These are phyloP conservation scores for Gymnoscelis rufifasciata DNA, from an alignment of 2,888 invertebrate species.

Conservation along the genomic window DNA sequence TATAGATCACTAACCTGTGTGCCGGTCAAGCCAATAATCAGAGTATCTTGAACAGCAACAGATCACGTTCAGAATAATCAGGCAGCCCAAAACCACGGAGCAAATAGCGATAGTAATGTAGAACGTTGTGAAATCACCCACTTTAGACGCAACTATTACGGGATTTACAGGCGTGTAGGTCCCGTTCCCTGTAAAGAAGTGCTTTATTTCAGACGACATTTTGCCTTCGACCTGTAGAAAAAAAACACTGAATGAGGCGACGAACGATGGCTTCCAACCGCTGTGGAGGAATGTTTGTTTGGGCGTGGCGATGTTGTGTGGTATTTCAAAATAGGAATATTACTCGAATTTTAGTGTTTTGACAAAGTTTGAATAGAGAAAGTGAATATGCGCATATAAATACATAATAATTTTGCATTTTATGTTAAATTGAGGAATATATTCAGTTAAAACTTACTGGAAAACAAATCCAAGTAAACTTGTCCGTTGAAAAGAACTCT, in stretches of 20 bases:
- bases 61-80: slow-evolving; percentile 87
- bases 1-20: slow-evolving; percentile 80
- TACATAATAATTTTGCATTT: no score
- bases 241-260: slow-evolving; percentile 48
- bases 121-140: slow-evolving; percentile 90
- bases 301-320: slow-evolving; percentile 7
- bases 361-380: no score
- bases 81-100: slow-evolving; percentile 82
- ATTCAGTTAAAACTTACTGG: no score
- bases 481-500: no score
- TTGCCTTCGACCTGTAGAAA: slow-evolving; percentile 60
- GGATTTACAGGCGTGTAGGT: slow-evolving; percentile 61
- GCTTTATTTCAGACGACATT: slow-evolving; percentile 66
- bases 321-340: not conserved
- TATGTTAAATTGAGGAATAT: no score
- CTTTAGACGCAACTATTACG: slow-evolving; percentile 40
- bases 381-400: no score
- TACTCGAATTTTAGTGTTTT: no score
- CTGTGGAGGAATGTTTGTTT: slow-evolving; percentile 4
- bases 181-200: slow-evolving; percentile 68
- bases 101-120: slow-evolving; percentile 90
- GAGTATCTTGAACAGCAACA: slow-evolving; percentile 90
- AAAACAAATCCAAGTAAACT: no score
- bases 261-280: slow-evolving; percentile 11
- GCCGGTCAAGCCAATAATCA: slow-evolving; percentile 89